Conservation (phyloP, 2,113 vertebrate species). For the Oreocharis arfaki region DNA sequence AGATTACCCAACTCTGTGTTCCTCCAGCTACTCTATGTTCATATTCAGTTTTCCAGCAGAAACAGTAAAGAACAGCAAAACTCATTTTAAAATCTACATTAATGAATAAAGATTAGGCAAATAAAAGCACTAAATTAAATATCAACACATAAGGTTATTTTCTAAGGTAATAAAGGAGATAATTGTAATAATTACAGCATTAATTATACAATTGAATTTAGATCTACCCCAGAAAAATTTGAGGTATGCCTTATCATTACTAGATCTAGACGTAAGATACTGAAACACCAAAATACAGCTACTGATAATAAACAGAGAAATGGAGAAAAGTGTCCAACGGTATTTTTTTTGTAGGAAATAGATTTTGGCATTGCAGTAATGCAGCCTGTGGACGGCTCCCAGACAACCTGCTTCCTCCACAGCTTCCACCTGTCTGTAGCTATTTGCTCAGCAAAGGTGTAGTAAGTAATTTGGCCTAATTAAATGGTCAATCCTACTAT, state of each 20-base stretch:
- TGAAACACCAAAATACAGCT: not conserved
- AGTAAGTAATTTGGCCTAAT: not conserved
- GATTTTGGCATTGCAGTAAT: not conserved
- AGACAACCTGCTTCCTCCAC: not conserved
- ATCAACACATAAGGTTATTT: conserved; percentile 28
- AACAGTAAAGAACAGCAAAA: not conserved
- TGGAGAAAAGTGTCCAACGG: not conserved
- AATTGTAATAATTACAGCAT: not conserved
- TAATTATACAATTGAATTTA: conserved; percentile 11
- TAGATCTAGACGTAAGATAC: not conserved
- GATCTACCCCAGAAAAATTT: not conserved
- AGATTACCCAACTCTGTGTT: not conserved
- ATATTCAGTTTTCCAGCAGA: not conserved
- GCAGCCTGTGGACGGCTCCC: not conserved
- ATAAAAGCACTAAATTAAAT: not conserved
- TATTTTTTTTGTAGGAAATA: not conserved
- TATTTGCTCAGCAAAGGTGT: not conserved
- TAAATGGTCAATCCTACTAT: not conserved
- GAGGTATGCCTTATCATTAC: not conserved
- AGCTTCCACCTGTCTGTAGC: not conserved
- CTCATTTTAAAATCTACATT: not conserved
- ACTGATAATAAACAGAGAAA: not conserved
- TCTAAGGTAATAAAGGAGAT: conserved; percentile 6
- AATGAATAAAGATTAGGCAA: conserved; percentile 24
- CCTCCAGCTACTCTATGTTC: not conserved